phyloP scores from a whole-genome alignment of 2,888 invertebrate species.

The Idaea biselata region DNA sequence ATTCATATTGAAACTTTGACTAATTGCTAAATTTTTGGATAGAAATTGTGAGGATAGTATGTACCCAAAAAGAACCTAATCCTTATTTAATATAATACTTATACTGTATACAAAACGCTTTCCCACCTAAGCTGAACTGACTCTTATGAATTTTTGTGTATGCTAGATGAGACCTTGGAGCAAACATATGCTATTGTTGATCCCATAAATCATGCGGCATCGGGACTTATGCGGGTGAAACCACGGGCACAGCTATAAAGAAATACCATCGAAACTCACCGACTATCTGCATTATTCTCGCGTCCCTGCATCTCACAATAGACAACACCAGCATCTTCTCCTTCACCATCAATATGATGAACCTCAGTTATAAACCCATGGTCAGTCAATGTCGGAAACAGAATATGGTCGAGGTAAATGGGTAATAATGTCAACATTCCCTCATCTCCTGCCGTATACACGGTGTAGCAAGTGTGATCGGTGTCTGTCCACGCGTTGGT shows the following conservation, averaged over 20 bases:
- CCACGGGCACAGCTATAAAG: too few relatives aligned
- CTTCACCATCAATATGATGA: constrained; percentile 93
- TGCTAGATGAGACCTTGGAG: too few relatives aligned
- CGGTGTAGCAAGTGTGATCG: constrained; percentile 94
- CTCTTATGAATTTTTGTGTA: too few relatives aligned
- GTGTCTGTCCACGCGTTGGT: constrained; percentile 94
- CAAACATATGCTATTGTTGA: too few relatives aligned
- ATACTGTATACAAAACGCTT: too few relatives aligned
- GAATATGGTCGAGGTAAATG: constrained; percentile 93
- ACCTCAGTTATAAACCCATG: constrained; percentile 93
- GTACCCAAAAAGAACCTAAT: too few relatives aligned
- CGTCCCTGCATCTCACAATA: constrained; percentile 96
- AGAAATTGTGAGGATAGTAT: too few relatives aligned
- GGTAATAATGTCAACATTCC: constrained; percentile 94
- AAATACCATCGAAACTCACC: constrained; percentile 41
- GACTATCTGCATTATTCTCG: constrained; percentile 89
- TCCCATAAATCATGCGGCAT: too few relatives aligned
- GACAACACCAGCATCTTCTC: constrained; percentile 96
- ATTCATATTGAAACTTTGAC: not conserved
- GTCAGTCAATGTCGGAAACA: constrained; percentile 91
- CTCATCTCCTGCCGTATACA: constrained; percentile 90
- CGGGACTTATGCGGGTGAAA: too few relatives aligned
- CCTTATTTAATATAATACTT: too few relatives aligned
- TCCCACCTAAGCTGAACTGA: too few relatives aligned
- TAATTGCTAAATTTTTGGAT: not conserved